Base-by-base conservation (phyloP, 2,888 invertebrate genomes). In the Odontomyia ornata region DNA sequence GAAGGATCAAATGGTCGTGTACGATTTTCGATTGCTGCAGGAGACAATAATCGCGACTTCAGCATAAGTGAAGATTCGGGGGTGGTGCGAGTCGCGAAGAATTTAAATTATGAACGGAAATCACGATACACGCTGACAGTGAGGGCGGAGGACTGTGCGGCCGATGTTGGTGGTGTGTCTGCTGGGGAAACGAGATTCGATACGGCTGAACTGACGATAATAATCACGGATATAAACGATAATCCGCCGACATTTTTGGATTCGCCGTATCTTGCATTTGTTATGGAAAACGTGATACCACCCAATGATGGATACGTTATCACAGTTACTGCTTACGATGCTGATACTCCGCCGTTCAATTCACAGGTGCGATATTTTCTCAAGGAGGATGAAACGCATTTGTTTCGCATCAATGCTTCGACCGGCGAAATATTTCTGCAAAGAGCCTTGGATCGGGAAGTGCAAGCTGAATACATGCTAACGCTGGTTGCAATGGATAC, bases 401-500 rank as follows among this genome's bases (percentile, higher is more conserved):
- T 96, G 80, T 98, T 98, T 87, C 91, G 93, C 83, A 95, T 98
- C 83, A 95, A 97, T 87, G 94, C 96, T 4, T 93, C 94, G 76
- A 95, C 95, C 60, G 98, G 98, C 36, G 95, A 96, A 86, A 94
- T 98, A 84, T 93, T 93, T 77, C 89, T 96, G 81, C 89, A 95
- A 81, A 89, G 93, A 82, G 92, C 95, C 0, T 88, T 97, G 83
- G 96, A 97, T 87, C 90, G 96, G 75, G 97, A 97, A 88, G 87
- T 90, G 79, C 93, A 95, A 83, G 90, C 93, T 79, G 94, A 95
- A 87, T 96, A 96, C 84, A 91, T 92, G 73, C 88, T 97, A 80
- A 94, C 95, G 1, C 89, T 97, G 75, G 95, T 96, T 79, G 97
- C 96, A 78, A 96, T 96, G 95, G 97, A 97, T 89, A 95, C 96